Conservation (phyloP, 2,797 vertebrate species). For the Periophthalmus magnuspinnatus region DNA sequence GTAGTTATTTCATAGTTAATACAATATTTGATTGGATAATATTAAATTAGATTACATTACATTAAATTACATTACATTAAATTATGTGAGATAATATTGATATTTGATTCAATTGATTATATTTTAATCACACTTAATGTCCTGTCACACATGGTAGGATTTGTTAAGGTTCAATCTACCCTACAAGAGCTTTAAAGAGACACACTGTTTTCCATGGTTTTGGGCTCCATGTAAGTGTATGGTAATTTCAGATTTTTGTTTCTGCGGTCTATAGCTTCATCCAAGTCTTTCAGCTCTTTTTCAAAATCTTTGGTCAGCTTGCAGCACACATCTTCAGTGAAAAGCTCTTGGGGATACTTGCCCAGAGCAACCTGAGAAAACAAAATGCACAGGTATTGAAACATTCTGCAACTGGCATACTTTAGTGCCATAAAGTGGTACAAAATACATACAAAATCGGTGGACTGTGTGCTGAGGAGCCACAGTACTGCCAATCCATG, state of each 20-base stretch:
- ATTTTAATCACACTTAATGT: no score
- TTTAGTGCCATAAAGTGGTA: neutral
- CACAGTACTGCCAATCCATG: constrained; percentile 24
- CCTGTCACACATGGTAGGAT: no score
- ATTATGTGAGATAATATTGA: no score
- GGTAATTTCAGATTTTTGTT: constrained; percentile 1
- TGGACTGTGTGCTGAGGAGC: constrained; percentile 13
- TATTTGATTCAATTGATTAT: no score
- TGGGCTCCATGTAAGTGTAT: constrained; percentile 1
- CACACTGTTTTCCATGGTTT: constrained; percentile 10
- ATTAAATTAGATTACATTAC: no score
- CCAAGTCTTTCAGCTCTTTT: neutral
- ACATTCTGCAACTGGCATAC: neutral
- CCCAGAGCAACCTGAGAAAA: neutral
- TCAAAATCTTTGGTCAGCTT: neutral
- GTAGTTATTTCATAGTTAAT: no score
- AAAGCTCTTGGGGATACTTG: neutral
- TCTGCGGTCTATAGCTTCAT: neutral
- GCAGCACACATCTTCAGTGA: neutral
- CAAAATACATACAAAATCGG: neutral
- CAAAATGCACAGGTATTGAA: neutral
- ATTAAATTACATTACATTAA: no score
- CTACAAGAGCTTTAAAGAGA: neutral
- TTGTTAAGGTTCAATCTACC: no score
- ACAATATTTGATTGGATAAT: no score